These are phyloP conservation scores for Cataglyphis albicans DNA, from an alignment of 2,888 invertebrate species.

Conservation along the genomic window DNA sequence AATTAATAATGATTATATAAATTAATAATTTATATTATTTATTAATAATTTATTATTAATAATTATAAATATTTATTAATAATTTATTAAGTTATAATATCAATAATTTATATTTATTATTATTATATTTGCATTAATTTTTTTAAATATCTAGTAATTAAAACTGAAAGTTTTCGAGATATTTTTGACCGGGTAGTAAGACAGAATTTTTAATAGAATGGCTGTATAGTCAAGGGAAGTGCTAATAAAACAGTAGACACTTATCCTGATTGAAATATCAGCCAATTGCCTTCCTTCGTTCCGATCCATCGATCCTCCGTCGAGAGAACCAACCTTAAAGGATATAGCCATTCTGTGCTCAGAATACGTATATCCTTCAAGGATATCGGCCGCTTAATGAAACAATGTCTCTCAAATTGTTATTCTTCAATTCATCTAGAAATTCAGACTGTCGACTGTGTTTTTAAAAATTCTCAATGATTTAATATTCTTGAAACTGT, in stretches of 20 bases:
- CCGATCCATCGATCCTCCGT: conserved; percentile 28
- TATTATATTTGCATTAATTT: background rate
- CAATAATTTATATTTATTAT: background rate
- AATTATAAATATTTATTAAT: too few species aligned
- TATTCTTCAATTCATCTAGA: conserved; percentile 29
- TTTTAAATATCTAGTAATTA: conserved; percentile 1
- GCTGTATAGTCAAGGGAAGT: background rate
- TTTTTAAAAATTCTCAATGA: background rate
- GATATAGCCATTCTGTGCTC: conserved; percentile 11
- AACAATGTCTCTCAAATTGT: conserved; percentile 1
- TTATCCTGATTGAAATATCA: conserved; percentile 55
- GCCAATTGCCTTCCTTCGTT: conserved; percentile 32
- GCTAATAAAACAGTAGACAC: conserved; percentile 49
- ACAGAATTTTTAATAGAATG: conserved; percentile 34
- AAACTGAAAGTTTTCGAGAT: background rate
- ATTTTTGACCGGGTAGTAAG: background rate
- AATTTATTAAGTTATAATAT: too few species aligned
- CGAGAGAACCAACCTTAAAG: conserved; percentile 7
- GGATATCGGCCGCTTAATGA: conserved; percentile 37
- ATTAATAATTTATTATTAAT: too few species aligned
- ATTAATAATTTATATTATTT: too few species aligned
- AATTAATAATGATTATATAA: too few species aligned
- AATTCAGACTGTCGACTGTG: background rate
- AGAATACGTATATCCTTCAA: conserved; percentile 10
- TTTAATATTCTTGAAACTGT: background rate